Conservation (phyloP, 2,888 invertebrate species). For the Lepeophtheirus nordmannii region DNA sequence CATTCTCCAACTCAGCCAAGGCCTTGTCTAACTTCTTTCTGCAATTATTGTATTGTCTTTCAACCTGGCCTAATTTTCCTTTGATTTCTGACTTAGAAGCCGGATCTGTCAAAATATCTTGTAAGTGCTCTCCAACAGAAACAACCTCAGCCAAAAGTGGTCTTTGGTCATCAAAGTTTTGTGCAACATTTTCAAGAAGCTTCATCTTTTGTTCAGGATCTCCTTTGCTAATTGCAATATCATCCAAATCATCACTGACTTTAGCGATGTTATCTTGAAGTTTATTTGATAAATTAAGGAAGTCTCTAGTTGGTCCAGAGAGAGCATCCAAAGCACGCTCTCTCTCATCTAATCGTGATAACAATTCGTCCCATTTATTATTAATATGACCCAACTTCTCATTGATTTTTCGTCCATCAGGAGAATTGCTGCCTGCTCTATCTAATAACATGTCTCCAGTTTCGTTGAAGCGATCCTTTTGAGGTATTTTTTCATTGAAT, state of each 20-base stretch:
- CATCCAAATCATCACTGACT: conserved; percentile 71
- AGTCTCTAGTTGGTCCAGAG: conserved; percentile 78
- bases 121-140: conserved; percentile 67
- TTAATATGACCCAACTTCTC: conserved; percentile 55
- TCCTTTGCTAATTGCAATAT: conserved; percentile 49
- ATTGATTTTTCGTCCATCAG: conserved; percentile 49
- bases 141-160: conserved; percentile 73
- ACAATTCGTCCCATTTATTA: conserved; percentile 60
- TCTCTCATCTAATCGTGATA: conserved; percentile 65
- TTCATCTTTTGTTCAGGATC: conserved; percentile 73
- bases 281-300: conserved; percentile 68
- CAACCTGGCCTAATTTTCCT: conserved; percentile 68
- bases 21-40: conserved; percentile 75
- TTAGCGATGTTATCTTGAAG: conserved; percentile 70
- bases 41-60: conserved; percentile 66
- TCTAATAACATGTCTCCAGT: conserved; percentile 27
- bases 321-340: conserved; percentile 75
- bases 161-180: conserved; percentile 72
- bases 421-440: conserved; percentile 31
- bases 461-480: conserved; percentile 43
- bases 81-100: conserved; percentile 78
- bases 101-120: conserved; percentile 72
- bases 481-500: conserved; percentile 79
- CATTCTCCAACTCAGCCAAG: conserved; percentile 77
- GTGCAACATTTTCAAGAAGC: conserved; percentile 67